These are phyloP conservation scores for Passer montanus DNA, from an alignment of 2,113 vertebrate genomes.

Conservation along the genomic window DNA sequence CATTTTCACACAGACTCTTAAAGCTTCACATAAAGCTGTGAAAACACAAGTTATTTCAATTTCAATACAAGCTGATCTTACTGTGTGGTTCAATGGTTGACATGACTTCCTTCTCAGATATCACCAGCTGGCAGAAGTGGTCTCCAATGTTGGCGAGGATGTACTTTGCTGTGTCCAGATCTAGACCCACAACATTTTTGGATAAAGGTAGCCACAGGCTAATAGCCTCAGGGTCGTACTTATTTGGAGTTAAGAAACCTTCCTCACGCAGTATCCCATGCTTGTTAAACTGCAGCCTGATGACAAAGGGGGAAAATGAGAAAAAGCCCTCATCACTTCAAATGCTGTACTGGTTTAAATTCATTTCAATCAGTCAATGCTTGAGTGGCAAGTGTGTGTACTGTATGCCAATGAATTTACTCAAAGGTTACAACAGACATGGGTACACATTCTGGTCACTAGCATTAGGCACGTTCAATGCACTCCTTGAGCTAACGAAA, in stretches of 20 bases:
- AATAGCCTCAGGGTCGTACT: slow-evolving; percentile 78
- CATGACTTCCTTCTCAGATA: slow-evolving; percentile 84
- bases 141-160: slow-evolving; percentile 84
- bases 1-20: background rate
- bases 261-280: slow-evolving; percentile 80
- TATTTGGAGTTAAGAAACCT: slow-evolving; percentile 81
- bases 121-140: slow-evolving; percentile 83
- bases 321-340: background rate
- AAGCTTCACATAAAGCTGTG: background rate
- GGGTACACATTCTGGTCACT: background rate
- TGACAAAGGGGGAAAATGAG: background rate
- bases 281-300: slow-evolving; percentile 80
- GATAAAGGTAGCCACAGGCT: slow-evolving; percentile 78
- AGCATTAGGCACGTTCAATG: background rate
- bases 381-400: background rate
- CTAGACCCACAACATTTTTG: slow-evolving; percentile 75
- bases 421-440: background rate
- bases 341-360: background rate
- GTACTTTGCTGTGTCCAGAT: slow-evolving; percentile 82
- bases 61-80: slow-evolving; percentile 66
- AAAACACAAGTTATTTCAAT: background rate
- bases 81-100: slow-evolving; percentile 80
- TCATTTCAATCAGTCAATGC: background rate
- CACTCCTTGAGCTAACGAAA: background rate
- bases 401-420: background rate